These are phyloP conservation scores for Sternotherus odoratus DNA, from an alignment of 2,797 vertebrate species.

Conservation along the genomic window DNA sequence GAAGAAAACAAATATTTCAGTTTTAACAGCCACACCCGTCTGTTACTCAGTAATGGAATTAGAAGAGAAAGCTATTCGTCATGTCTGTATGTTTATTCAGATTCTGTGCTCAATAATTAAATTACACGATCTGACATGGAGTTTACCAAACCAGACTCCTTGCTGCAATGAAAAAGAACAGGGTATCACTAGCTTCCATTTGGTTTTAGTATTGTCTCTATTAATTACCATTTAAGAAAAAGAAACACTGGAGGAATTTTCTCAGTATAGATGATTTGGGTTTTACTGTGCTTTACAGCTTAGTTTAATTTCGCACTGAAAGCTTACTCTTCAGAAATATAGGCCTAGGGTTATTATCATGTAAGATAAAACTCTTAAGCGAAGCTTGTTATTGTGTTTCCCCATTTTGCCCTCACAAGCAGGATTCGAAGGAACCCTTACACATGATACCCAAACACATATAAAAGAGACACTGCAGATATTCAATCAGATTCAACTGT, in stretches of 20 bases:
- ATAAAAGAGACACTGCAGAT: neutral
- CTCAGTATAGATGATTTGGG: constrained; percentile 28
- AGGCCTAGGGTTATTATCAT: constrained; percentile 51
- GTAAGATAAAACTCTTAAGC: constrained; percentile 5
- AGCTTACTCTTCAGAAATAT: constrained; percentile 41
- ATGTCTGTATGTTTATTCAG: constrained; percentile 55
- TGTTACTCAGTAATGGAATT: constrained; percentile 60
- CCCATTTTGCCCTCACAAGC: constrained; percentile 22
- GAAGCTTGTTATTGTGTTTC: constrained; percentile 19
- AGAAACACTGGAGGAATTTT: constrained; percentile 64
- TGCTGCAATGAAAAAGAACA: constrained; percentile 23
- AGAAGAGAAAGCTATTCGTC: constrained; percentile 43
- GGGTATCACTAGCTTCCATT: constrained; percentile 49
- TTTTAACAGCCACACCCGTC: constrained; percentile 23
- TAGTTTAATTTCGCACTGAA: constrained; percentile 73
- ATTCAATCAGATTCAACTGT: constrained; percentile 5
- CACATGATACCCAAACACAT: neutral
- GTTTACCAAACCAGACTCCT: constrained; percentile 61
- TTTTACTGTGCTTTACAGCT: constrained; percentile 73
- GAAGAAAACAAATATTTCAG: neutral
- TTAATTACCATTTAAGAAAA: constrained; percentile 69
- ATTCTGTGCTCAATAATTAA: constrained; percentile 65
- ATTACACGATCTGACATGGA: constrained; percentile 53
- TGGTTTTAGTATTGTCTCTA: constrained; percentile 67
- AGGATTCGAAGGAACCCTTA: neutral